Percentiles rank a stretch among this genome's conserved stretches.
These are phyloP conservation scores for Himalopsyche kuldschensis DNA, from an alignment of 2,888 invertebrate species.

Conservation along the genomic window DNA sequence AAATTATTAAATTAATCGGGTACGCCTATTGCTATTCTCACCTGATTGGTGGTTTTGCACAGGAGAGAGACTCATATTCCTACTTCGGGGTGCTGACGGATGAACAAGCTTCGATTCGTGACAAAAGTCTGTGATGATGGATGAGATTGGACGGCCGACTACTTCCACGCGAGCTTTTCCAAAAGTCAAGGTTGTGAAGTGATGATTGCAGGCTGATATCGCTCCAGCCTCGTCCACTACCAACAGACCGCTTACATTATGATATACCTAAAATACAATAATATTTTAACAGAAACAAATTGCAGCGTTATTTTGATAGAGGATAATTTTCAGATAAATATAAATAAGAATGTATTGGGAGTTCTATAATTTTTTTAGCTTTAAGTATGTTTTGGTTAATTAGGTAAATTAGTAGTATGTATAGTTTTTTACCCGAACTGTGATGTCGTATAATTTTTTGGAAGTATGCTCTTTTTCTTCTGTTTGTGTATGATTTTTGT, in stretches of 20 bases:
- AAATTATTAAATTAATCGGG: too few relatives aligned
- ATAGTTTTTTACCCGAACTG: conserved; percentile 50
- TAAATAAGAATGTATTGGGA: too few relatives aligned
- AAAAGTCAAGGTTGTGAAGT: conserved; percentile 67
- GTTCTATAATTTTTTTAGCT: too few relatives aligned
- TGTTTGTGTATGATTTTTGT: conserved; percentile 7
- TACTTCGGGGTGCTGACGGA: conserved; percentile 48
- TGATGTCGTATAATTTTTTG: conserved; percentile 51
- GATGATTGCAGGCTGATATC: conserved; percentile 68
- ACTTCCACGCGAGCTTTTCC: conserved; percentile 65
- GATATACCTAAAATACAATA: conserved; percentile 54
- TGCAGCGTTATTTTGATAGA: too few relatives aligned
- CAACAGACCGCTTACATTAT: conserved; percentile 67
- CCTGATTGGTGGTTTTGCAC: conserved; percentile 57
- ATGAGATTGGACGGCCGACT: conserved; percentile 59
- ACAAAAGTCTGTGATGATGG: conserved; percentile 66
- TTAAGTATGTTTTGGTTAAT: neutral
- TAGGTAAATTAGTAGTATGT: conserved; percentile 8
- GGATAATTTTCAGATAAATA: too few relatives aligned
- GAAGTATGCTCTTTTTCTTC: conserved; percentile 41
- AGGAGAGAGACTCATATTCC: conserved; percentile 60
- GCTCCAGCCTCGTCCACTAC: conserved; percentile 65
- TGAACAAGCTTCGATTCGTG: conserved; percentile 59
- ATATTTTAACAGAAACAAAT: conserved; percentile 35
- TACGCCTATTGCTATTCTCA: neutral